Evolutionary conservation across 64 coral and sea anemone species (phyloP), one percentile per base, ranked within the genome.

Genomic region (Actinia tenebrosa): DNA sequence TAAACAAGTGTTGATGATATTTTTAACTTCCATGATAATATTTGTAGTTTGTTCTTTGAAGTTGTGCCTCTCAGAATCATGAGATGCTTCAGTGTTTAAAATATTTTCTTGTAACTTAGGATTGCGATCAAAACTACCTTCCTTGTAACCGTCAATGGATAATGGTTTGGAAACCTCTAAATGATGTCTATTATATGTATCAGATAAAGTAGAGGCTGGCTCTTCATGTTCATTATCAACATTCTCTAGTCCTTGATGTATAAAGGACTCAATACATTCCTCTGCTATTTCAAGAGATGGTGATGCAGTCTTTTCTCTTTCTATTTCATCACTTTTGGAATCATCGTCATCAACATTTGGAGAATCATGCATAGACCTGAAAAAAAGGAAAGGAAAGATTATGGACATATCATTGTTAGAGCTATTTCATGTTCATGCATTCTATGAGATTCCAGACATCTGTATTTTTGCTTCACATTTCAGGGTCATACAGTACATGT

Each of bases 241-340:
- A 50, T 44, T 47, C 14, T 45, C 44, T 17, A 81, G 13, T 50
- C 79, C 79, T 81, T 81, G 79, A n/a, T 81, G 45, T 53, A 81
- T 50, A 53, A 81, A 81, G 53, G 79, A 81, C 44, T 81, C 16
- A 81, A 81, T 81, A 20, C 79, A 81, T 23, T 81, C 79, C 15
- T 81, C 43, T 20, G 79, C 79, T 20, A 81, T 53, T 20, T 81
- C 50, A 45, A 81, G 50, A 50, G 79, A 53, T 22, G 79, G 50
- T 75, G 69, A 75, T 13, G 20, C 23, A 30, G 69, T 75, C 20
- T 75, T 75, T 30, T 75, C 69, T 75, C 69, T 75, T 30, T 75
- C 69, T 75, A 75, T 30, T 75, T 75, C 69, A 23, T 81, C 79
- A 50, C 46, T 20, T 53, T 81, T 81, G 53, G 17, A 45, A 53